phyloP scores from a whole-genome alignment of 1,140 invertebrate species.

The Pristionchus pacificus region DNA sequence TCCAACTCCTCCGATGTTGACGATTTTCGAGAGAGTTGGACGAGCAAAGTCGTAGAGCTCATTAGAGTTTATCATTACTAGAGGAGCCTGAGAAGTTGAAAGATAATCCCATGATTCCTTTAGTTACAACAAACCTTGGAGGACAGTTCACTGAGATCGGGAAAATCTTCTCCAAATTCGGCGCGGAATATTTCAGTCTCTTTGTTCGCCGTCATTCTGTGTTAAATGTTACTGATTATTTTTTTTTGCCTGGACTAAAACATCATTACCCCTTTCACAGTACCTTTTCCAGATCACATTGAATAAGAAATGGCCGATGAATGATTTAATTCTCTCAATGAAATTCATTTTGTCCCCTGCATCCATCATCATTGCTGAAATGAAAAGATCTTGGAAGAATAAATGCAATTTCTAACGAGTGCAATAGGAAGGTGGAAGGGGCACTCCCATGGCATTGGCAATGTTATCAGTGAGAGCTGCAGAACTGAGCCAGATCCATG shows the following conservation, averaged over 20 bases:
- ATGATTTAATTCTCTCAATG: conserved; percentile 19
- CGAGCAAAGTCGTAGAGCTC: conserved; percentile 27
- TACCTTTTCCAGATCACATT: not conserved
- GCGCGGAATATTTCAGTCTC: conserved; percentile 19
- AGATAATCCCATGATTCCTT: not conserved
- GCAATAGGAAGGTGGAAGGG: not conserved
- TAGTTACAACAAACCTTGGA: not conserved
- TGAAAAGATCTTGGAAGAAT: too few species aligned
- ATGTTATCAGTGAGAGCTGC: conserved; percentile 8
- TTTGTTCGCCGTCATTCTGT: conserved; percentile 9
- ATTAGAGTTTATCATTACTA: conserved; percentile 27
- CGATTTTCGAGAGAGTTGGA: conserved; percentile 25
- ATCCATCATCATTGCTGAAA: conserved; percentile 18
- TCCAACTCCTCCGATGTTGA: conserved; percentile 28
- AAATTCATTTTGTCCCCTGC: conserved; percentile 21
- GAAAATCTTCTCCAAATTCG: conserved; percentile 17
- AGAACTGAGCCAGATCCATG: conserved; percentile 12
- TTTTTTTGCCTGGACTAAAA: too few species aligned
- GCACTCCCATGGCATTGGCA: not conserved
- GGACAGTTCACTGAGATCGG: conserved; percentile 12
- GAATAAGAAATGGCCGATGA: conserved; percentile 18
- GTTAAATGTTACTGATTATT: not conserved
- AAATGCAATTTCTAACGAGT: too few species aligned
- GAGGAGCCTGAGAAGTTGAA: conserved; percentile 9
- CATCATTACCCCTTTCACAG: too few species aligned